A percentile compares a stretch with the other conserved stretches of the same genome.
These are phyloP conservation scores for Eudasyphora cyanicolor DNA, from an alignment of 2,888 invertebrate genomes.

Conservation along the genomic window DNA sequence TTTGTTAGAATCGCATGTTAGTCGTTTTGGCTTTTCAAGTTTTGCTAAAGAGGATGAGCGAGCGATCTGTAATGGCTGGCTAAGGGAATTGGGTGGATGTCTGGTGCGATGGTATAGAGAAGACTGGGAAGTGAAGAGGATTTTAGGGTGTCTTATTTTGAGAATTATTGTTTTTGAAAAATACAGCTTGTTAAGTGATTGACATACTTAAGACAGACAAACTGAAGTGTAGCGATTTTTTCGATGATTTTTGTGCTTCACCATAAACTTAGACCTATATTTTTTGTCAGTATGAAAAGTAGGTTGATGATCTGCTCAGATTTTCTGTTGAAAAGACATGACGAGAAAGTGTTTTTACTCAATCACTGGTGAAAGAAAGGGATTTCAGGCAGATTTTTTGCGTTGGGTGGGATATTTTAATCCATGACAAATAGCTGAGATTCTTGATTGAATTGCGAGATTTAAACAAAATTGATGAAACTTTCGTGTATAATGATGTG, in stretches of 20 bases:
- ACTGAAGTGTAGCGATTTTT: background rate
- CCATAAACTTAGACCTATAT: background rate
- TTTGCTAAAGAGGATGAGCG: slow-evolving; percentile 1
- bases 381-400: background rate
- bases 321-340: background rate
- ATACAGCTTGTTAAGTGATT: slow-evolving; percentile 51
- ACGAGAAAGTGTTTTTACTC: background rate
- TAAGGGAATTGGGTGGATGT: background rate
- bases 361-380: background rate
- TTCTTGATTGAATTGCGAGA: too few relatives aligned
- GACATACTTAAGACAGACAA: slow-evolving; percentile 35
- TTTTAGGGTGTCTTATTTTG: slow-evolving; percentile 23
- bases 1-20: slow-evolving; percentile 5
- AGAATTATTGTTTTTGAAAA: slow-evolving; percentile 28
- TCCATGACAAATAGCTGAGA: background rate
- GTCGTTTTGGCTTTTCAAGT: background rate
- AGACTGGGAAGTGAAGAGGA: background rate
- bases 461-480: too few relatives aligned
- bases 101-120: background rate
- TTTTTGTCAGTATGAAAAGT: slow-evolving; percentile 24
- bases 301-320: slow-evolving; percentile 36
- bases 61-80: background rate
- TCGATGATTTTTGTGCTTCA: background rate
- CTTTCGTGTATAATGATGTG: too few relatives aligned
- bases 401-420: background rate